Conservation (phyloP, 2,113 vertebrate genomes). For the Ursus arctos region DNA sequence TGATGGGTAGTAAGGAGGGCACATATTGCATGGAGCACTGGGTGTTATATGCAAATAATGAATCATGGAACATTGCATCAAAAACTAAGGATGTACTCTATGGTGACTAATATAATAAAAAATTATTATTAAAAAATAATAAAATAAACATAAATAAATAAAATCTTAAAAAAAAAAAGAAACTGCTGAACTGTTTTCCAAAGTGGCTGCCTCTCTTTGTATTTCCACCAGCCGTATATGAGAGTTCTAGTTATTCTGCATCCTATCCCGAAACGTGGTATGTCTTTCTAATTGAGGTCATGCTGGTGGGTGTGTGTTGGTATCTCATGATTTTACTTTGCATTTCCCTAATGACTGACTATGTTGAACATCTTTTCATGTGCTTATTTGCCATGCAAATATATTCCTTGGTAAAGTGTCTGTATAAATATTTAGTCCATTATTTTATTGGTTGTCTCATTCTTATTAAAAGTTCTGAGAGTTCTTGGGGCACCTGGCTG, state of each 20-base stretch:
- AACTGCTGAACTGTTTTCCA: not conserved
- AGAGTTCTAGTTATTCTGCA: not conserved
- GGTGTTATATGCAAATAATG: too few species aligned
- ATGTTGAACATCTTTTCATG: conserved; percentile 29
- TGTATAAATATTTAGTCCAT: not conserved
- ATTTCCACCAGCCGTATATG: not conserved
- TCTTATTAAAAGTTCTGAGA: not conserved
- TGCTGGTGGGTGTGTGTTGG: not conserved
- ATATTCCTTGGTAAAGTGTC: not conserved
- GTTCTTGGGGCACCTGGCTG: not conserved
- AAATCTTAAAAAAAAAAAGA: not conserved
- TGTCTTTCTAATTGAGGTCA: not conserved
- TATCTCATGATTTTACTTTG: not conserved
- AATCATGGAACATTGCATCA: too few species aligned
- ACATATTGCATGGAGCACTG: too few species aligned
- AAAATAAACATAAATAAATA: not conserved
- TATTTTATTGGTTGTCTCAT: conserved; percentile 29
- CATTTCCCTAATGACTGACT: not conserved
- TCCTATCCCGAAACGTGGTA: not conserved
- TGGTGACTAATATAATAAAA: too few species aligned
- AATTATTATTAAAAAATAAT: too few species aligned
- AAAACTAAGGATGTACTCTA: too few species aligned
- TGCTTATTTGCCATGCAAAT: not conserved
- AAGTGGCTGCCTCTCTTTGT: not conserved
- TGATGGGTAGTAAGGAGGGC: too few species aligned